Evolutionary conservation across 1,140 invertebrate species (phyloP), one percentile per base, ranked within the genome.

Genomic region (Heterodera schachtii): DNA sequence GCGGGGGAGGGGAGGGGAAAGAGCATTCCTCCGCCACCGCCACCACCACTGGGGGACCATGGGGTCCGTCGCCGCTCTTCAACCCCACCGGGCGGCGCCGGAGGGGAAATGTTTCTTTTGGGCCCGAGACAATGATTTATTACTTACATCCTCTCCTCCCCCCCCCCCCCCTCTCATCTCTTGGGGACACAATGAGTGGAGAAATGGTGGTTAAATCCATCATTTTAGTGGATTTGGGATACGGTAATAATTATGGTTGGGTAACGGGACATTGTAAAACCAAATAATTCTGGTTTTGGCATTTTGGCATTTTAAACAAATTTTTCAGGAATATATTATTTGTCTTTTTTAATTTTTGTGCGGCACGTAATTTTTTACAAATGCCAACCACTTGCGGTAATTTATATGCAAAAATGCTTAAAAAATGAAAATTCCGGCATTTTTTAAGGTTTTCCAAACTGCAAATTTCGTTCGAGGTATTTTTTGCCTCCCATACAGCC

Each of bases 371-470:
- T 8, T 52, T 52, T 52, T 52, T 52, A 31, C 43, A 31, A 70
- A 78, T 78, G 77, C 77, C 77, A 16, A 78, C 77, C 70, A 78
- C 77, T 16, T 78, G 77, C 44, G 77, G 77, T 78, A 66, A 66
- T 46, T 60, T 69, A 31, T 31, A 31, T 31, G 31, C 31, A 31
- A 31, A 31, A 31, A n/a, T n/a, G n/a, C 31, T 0, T 31, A 31
- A 31, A 31, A 31, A 31, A 31, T 31, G 31, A 31, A 31, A 31
- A 31, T 16, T 78, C 60, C 44, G 77, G 77, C 70, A 66, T 43
- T 46, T 60, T 69, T 78, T n/a, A 13, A 78, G 90, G 90, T 47
- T 90, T 91, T 84, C 90, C 90, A 21, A 91, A 90, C 67, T 90
- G 90, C 83, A 90, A 90, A 80, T 90, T 90, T 84, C 87, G 90